phyloP scores from a whole-genome alignment of 2,113 vertebrate genomes.

The Corythornis madagascariensis region DNA sequence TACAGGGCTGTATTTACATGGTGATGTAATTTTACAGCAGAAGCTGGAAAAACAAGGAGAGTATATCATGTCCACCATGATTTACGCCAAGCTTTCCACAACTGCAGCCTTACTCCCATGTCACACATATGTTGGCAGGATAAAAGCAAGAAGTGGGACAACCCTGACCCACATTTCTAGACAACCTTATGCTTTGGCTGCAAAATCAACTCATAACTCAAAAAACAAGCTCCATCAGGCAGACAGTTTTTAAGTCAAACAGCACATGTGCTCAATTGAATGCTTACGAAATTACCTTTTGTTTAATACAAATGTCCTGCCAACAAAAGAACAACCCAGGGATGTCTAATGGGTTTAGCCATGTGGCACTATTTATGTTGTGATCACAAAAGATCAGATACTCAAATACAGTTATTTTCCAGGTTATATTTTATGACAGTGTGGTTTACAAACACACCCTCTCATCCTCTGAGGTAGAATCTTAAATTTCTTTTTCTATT shows the following conservation, averaged over 20 bases:
- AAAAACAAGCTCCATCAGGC: background rate
- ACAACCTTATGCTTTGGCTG: conserved; percentile 16
- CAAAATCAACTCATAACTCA: background rate
- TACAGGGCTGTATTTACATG: conserved; percentile 32
- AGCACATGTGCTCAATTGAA: background rate
- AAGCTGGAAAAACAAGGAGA: conserved; percentile 54
- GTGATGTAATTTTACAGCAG: conserved; percentile 63
- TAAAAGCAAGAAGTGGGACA: conserved; percentile 9
- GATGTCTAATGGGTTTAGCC: background rate
- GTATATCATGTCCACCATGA: background rate
- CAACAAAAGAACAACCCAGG: background rate
- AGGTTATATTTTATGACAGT: background rate
- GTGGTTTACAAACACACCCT: background rate
- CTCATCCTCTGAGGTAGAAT: conserved; percentile 3
- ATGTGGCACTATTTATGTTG: background rate
- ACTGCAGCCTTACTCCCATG: background rate
- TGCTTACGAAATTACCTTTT: conserved; percentile 43
- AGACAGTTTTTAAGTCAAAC: conserved; percentile 9
- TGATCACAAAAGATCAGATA: background rate
- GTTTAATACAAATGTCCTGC: background rate
- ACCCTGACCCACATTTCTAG: background rate
- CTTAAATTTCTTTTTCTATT: background rate
- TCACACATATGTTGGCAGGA: conserved; percentile 14
- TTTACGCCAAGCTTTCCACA: conserved; percentile 34
- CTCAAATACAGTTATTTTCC: background rate